phyloP scores from a whole-genome alignment of 2,797 vertebrate genomes.

The Sebastes wilsoni region DNA sequence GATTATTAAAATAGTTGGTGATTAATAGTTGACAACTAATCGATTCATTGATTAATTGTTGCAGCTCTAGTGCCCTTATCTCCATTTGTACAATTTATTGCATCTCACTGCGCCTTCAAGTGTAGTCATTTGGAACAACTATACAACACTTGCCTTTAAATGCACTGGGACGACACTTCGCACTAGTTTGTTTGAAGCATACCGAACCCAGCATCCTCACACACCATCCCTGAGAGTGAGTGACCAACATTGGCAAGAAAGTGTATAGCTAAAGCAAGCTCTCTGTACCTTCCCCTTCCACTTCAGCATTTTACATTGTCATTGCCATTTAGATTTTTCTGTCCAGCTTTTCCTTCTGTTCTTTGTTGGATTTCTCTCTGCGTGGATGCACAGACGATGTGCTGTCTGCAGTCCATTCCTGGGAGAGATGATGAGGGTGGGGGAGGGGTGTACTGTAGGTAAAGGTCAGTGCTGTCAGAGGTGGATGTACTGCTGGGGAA shows the following conservation, averaged over 20 bases:
- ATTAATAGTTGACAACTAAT: not conserved
- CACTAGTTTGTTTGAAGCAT: not conserved
- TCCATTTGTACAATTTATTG: not conserved
- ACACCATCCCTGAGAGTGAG: not conserved
- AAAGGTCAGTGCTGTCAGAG: conserved; percentile 79
- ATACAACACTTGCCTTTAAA: not conserved
- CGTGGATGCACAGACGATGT: conserved; percentile 50
- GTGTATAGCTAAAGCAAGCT: not conserved
- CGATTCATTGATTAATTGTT: not conserved
- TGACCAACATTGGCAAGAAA: not conserved
- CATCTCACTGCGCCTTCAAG: not conserved
- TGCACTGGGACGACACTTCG: not conserved
- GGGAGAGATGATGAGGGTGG: conserved; percentile 30
- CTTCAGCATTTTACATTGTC: conserved; percentile 36
- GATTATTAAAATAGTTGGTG: not conserved
- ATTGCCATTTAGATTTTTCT: conserved; percentile 25
- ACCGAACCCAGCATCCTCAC: not conserved
- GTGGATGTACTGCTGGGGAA: conserved; percentile 68
- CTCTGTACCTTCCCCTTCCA: conserved; percentile 14
- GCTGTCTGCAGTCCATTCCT: conserved; percentile 50
- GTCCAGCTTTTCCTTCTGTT: conserved; percentile 26
- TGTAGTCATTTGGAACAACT: not conserved
- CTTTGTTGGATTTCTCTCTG: conserved; percentile 41
- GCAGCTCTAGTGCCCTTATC: not conserved
- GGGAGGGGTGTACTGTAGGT: conserved; percentile 45